phyloP scores from a whole-genome alignment of 2,888 invertebrate species.

The Coecobrya sp. region DNA sequence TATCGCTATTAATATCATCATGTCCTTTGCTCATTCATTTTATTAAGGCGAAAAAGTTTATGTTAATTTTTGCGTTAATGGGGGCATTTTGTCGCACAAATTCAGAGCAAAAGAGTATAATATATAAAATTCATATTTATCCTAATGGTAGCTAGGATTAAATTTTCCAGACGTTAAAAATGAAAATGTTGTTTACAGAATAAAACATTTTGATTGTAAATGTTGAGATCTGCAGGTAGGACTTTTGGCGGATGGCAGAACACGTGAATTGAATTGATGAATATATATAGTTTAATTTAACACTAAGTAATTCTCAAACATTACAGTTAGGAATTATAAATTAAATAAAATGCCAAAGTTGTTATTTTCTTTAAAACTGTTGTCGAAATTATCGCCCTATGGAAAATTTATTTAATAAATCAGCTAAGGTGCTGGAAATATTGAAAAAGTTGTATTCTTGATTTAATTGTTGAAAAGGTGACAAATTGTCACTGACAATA shows the following conservation, averaged over 20 bases:
- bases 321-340: background rate
- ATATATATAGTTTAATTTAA: background rate
- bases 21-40: background rate
- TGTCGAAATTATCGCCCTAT: slow-evolving; percentile 28
- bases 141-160: too few relatives aligned
- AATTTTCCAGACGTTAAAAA: too few relatives aligned
- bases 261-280: background rate
- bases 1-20: background rate
- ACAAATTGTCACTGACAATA: background rate
- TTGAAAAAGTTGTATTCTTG: slow-evolving; percentile 1
- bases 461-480: background rate
- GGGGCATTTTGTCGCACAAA: too few relatives aligned
- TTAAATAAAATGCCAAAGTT: slow-evolving; percentile 15
- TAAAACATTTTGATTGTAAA: too few relatives aligned
- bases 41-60: too few relatives aligned
- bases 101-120: too few relatives aligned
- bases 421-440: slow-evolving; percentile 25
- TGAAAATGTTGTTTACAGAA: too few relatives aligned
- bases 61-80: too few relatives aligned
- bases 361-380: slow-evolving; percentile 9
- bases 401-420: slow-evolving; percentile 9
- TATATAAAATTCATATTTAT: too few relatives aligned
- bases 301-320: background rate
- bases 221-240: background rate
- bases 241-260: background rate